Evolutionary conservation across 1,140 invertebrate genomes (phyloP), one percentile per base, ranked within the genome.

Genomic region (Gonioctena quinquepunctata): DNA sequence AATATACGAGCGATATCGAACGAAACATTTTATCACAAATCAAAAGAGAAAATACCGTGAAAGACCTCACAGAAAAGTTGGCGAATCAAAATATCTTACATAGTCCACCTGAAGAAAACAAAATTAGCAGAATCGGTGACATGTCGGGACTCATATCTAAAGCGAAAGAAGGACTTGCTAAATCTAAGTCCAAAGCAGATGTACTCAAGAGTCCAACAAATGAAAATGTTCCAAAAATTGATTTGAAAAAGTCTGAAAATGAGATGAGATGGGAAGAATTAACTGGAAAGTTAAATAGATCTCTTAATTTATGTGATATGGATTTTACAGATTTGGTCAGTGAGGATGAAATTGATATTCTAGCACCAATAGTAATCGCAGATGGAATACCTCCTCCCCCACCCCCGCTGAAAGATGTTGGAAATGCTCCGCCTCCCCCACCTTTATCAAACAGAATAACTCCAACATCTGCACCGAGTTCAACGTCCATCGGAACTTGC

Each of bases 191-290:
- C 75, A 88, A 93, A 84, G 88, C 86, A 77, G 91, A 91, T 79
- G 86, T 91, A 3, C 77, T 89, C n/a, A 91, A 90, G 79, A 90
- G 88, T 61, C 89, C 90, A 1, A 89, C 89, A 0, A 85, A 85
- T 49, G 90, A 91, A 64, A 88, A 86, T 49, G 76, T 87, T 21
- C 84, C 86, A 6, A 82, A 89, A 59, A 81, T 87, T 8, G 93
- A 95, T 78, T 84, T 89, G 1, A 94, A 95, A 84, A 94, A 96
- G 82, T 94, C 94, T 0, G 95, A 97, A 83, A 96, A 94, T 79
- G 96, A 98, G 79, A 84, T 97, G 0, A 94, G 96, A 77, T 99
- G 97, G 97, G 96, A 99, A 77, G 93, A 96, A 75, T 83, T 97
- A 65, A 90, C 94, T 21, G 90, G 91, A 26, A 91, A 90, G 70